Conservation (phyloP, 2,113 vertebrate genomes). For the Numida meleagris region DNA sequence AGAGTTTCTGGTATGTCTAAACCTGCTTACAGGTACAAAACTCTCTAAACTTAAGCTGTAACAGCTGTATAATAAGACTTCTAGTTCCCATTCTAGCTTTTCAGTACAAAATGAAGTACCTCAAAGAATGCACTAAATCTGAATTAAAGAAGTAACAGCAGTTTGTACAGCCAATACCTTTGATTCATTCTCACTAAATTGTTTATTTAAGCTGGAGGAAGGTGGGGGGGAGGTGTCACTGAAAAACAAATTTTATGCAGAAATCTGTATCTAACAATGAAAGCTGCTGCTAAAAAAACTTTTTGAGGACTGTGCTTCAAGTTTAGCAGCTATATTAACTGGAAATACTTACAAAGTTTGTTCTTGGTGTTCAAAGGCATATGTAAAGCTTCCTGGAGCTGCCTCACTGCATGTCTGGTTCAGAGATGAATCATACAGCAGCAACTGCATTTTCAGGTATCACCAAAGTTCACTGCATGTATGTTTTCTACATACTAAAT, state of each 20-base stretch:
- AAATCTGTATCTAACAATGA: neutral
- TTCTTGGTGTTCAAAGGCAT: neutral
- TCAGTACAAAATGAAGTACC: neutral
- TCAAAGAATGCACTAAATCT: neutral
- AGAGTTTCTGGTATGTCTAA: neutral
- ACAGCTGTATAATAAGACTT: neutral
- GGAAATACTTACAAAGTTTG: neutral
- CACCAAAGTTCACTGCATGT: neutral
- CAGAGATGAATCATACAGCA: neutral
- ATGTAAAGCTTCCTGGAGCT: neutral
- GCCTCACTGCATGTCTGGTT: neutral
- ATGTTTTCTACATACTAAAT: neutral
- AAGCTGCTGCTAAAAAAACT: neutral
- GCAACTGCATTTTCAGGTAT: neutral
- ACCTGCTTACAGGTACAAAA: neutral
- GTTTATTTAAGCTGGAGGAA: neutral
- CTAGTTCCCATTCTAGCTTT: neutral
- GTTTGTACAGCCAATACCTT: neutral
- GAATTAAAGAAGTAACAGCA: neutral
- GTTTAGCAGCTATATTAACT: neutral
- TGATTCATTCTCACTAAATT: neutral
- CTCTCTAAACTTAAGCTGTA: neutral
- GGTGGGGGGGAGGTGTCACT: fast-evolving
- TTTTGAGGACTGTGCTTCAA: neutral
- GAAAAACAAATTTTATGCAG: neutral